A percentile compares a stretch with the other conserved stretches of the same genome.
Evolutionary conservation across 2,797 vertebrate species (phyloP).

Genomic region (Poeciliopsis infans): DNA sequence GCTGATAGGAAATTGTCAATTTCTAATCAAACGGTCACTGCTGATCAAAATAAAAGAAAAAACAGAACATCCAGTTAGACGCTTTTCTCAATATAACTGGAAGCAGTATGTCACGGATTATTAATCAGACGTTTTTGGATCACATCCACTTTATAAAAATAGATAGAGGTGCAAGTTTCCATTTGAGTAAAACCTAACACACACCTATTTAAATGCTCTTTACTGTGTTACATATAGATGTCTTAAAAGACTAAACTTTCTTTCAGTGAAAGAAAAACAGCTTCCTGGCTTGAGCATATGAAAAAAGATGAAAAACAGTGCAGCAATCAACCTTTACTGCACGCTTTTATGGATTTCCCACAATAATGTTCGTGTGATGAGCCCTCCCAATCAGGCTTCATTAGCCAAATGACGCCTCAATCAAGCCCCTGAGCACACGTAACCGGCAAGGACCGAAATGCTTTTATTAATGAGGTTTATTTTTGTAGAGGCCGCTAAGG

Average conservation of each 20-base stretch:
- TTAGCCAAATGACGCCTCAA: constrained; percentile 69
- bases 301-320: constrained; percentile 25
- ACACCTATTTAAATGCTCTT: constrained; percentile 1
- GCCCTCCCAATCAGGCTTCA: constrained; percentile 73
- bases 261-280: neutral
- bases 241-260: neutral
- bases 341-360: constrained; percentile 64
- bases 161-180: neutral
- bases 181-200: neutral
- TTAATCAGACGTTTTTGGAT: neutral
- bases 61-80: neutral
- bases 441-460: constrained; percentile 73
- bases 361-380: constrained; percentile 71
- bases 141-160: neutral
- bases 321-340: constrained; percentile 55
- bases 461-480: constrained; percentile 77
- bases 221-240: neutral
- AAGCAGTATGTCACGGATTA: neutral
- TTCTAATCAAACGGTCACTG: no score
- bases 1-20: no score
- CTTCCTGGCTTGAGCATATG: neutral
- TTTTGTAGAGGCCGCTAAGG: constrained; percentile 60
- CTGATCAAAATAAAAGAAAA: no score
- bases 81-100: neutral
- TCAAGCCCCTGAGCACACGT: constrained; percentile 68